Evolutionary conservation across 2,888 invertebrate genomes (phyloP).

Genomic region (Pachycephus smyrnensis): DNA sequence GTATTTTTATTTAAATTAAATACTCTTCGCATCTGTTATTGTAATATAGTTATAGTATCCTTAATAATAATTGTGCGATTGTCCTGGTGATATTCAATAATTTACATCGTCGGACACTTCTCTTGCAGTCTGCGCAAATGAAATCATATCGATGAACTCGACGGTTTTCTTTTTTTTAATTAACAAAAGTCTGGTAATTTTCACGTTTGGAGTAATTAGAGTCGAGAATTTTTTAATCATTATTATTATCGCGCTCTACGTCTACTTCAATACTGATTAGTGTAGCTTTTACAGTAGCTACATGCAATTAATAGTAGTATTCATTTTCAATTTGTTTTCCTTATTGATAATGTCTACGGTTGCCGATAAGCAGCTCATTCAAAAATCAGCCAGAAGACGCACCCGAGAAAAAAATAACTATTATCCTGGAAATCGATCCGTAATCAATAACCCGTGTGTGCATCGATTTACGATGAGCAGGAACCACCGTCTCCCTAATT

Average conservation of each 20-base stretch:
- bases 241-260: too few relatives aligned
- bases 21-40: constrained; percentile 6
- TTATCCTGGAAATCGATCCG: not conserved
- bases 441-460: not conserved
- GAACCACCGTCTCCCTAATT: not conserved
- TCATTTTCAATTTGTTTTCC: not conserved
- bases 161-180: not conserved
- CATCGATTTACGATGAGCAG: not conserved
- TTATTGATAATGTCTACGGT: not conserved
- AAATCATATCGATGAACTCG: too few relatives aligned
- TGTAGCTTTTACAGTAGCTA: not conserved
- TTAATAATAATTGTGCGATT: constrained; percentile 13
- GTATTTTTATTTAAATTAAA: constrained; percentile 19
- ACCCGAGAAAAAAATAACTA: not conserved
- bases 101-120: not conserved
- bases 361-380: not conserved
- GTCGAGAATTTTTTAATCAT: too few relatives aligned
- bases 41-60: constrained; percentile 3
- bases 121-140: too few relatives aligned
- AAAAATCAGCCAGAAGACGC: not conserved
- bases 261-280: not conserved
- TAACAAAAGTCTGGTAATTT: not conserved
- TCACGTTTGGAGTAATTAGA: not conserved
- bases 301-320: not conserved
- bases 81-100: not conserved